Evolutionary conservation across 1,140 invertebrate species (phyloP).

Genomic region (Bombus cullumanus): DNA sequence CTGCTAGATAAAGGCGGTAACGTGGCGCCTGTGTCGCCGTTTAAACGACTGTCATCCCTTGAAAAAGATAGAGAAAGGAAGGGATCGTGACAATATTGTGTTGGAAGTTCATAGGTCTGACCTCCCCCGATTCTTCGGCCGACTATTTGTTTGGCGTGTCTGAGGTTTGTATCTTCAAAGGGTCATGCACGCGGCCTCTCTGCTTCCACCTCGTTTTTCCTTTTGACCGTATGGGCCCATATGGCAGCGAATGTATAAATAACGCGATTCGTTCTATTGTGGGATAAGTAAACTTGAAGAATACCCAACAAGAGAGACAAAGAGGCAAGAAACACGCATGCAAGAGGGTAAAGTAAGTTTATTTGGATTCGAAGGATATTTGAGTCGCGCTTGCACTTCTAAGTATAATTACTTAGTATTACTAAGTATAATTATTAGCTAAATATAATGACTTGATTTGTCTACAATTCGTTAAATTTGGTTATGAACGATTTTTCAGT

Average conservation of each 20-base stretch:
- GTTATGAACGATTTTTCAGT: no score
- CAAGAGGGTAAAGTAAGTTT: background rate
- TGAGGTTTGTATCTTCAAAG: conserved; percentile 72
- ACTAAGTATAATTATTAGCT: no score
- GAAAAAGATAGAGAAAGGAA: conserved; percentile 21
- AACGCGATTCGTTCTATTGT: conserved; percentile 70
- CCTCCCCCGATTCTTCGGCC: background rate
- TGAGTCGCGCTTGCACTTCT: no score
- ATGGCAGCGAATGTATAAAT: conserved; percentile 73
- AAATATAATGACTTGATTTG: no score
- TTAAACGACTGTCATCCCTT: conserved; percentile 61
- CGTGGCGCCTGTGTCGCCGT: conserved; percentile 52
- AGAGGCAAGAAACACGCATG: background rate
- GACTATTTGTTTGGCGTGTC: conserved; percentile 67
- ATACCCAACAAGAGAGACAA: conserved; percentile 20
- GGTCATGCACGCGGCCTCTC: conserved; percentile 61
- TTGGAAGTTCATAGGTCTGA: conserved; percentile 36
- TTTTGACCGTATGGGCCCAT: conserved; percentile 57
- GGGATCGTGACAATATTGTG: conserved; percentile 58
- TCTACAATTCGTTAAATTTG: no score
- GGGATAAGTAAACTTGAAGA: conserved; percentile 66
- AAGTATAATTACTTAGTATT: no score
- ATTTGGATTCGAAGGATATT: background rate
- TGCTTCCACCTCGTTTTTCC: background rate
- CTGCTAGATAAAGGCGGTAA: background rate